Base-by-base conservation (phyloP, 2,888 invertebrate genomes). In the Invenusta paracnida region DNA sequence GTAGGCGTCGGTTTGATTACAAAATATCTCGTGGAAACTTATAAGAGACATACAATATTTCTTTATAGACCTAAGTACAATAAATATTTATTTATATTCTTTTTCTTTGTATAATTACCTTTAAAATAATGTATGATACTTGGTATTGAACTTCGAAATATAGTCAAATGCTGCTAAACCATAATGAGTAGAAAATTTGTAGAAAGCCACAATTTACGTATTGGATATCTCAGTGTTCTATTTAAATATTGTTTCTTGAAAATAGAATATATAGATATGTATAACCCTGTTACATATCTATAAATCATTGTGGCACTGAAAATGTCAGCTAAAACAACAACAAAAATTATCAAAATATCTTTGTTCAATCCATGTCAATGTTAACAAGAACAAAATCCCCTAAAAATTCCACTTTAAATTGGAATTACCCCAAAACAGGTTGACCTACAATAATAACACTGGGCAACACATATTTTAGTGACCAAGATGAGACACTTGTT, bases 71-170 rank as follows among this genome's bases (percentile, higher is more conserved):
- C n/a, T n/a, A n/a, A n/a, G n/a, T n/a, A n/a, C n/a, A n/a, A n/a
- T n/a, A n/a, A n/a, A n/a, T n/a, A n/a, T n/a, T n/a, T 73, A 73
- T 73, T 13, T 23, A 73, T 25, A 13, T 5, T 73, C 2, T 25
- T 73, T 73, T 73, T 73, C 73, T 73, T 73, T 73, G 73, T 73
- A 73, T 73, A 73, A 73, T 73, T 73, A 73, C 73, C 11, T 73
- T 73, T 73, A 73, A 73, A 5, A 73, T 73, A 73, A 73, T 73
- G 73, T 13, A 13, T 23, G 73, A 73, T 25, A 73, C 73, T 73
- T 23, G 23, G 27, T n/a, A 73, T 23, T 73, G 73, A 25, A 73
- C 73, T 73, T 73, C 25, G 23, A 73, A 73, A 73, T 73, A 73
- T 5, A 73, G 73, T 73, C 27, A 25, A 73, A n/a, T 73, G 27